Percentiles rank a stretch among this genome's conserved stretches.
Evolutionary conservation across 1,140 invertebrate species (phyloP).

Genomic region (Arctopsyche grandis): DNA sequence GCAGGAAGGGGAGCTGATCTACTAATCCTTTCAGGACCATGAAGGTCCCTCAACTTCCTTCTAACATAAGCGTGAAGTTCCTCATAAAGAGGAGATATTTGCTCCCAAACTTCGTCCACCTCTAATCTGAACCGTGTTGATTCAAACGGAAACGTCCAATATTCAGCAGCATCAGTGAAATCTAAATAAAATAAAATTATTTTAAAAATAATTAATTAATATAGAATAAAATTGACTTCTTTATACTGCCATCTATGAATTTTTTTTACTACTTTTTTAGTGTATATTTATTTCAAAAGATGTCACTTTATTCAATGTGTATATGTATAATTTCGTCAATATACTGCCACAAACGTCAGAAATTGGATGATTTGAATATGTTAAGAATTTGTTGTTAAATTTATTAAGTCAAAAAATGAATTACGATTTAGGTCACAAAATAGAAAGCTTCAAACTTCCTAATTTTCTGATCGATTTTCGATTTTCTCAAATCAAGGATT

Average conservation of each 20-base stretch:
- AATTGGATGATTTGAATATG: too few species aligned
- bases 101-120: slow-evolving; percentile 83
- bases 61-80: slow-evolving; percentile 90
- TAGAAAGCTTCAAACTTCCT: too few species aligned
- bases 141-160: slow-evolving; percentile 88
- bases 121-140: slow-evolving; percentile 77
- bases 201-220: neutral
- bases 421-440: too few species aligned
- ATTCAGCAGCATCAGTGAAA: slow-evolving; percentile 82
- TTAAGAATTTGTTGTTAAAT: too few species aligned
- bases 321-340: slow-evolving; percentile 36
- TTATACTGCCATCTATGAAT: slow-evolving; percentile 8
- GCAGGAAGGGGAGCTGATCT: slow-evolving; percentile 87
- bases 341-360: too few species aligned
- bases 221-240: too few species aligned
- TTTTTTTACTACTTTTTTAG: too few species aligned
- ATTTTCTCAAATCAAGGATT: too few species aligned
- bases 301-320: too few species aligned
- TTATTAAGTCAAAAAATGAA: too few species aligned
- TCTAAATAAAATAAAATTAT: slow-evolving; percentile 66
- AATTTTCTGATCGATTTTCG: too few species aligned
- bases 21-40: slow-evolving; percentile 83
- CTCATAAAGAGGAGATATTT: slow-evolving; percentile 87
- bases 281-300: too few species aligned
- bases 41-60: slow-evolving; percentile 81